A percentile compares a stretch with the other conserved stretches of the same genome.
Conservation (phyloP, 2,113 vertebrate species). For the Anser cygnoides region DNA sequence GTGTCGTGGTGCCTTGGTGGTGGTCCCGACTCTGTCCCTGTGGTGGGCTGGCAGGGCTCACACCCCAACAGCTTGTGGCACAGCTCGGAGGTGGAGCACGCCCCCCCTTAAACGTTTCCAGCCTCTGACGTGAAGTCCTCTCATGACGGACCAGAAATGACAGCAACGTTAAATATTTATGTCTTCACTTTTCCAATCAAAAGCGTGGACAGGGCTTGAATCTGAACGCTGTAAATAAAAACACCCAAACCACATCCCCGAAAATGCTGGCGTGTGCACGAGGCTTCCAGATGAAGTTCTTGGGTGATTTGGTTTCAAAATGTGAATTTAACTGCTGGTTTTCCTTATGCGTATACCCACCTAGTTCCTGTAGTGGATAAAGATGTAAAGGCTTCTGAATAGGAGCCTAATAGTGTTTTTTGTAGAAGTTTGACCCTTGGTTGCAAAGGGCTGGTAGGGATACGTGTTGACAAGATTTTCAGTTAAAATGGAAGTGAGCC, state of each 20-base stretch:
- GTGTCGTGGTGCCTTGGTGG: fast-evolving
- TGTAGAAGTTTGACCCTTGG: neutral
- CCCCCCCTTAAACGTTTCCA: neutral
- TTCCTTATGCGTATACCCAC: too few species aligned
- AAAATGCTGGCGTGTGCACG: neutral
- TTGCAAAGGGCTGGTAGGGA: too few species aligned
- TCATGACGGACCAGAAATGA: neutral
- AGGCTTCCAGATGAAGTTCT: neutral
- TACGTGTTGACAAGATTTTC: neutral
- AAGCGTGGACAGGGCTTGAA: neutral
- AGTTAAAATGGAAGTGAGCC: neutral
- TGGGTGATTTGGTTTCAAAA: neutral
- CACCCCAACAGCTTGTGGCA: neutral
- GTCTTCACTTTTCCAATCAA: neutral
- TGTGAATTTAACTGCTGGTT: neutral
- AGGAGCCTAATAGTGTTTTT: neutral
- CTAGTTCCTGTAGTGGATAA: neutral
- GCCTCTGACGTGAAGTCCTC: neutral
- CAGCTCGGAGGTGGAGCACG: neutral
- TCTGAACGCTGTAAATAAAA: neutral
- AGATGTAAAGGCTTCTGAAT: neutral
- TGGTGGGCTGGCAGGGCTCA: too few species aligned
- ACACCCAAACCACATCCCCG: neutral
- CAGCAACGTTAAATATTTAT: neutral
- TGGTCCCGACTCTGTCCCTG: neutral